Evolutionary conservation across 2,113 vertebrate species (phyloP).

Genomic region (Gracilinanus agilis): DNA sequence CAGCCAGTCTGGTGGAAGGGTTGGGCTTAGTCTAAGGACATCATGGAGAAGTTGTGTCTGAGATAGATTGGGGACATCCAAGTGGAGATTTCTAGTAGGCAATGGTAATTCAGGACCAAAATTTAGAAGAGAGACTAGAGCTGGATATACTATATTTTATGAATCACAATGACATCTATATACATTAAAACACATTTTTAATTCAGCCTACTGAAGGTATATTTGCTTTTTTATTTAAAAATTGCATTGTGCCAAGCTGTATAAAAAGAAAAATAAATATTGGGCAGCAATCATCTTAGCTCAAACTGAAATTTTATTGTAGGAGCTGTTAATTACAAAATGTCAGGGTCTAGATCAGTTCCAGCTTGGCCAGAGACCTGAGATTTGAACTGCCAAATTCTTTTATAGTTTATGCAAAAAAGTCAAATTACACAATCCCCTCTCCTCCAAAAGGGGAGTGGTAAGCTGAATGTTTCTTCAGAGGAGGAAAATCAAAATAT

Average conservation of each 20-base stretch:
- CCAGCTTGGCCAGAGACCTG: too few relatives aligned
- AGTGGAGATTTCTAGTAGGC: background rate
- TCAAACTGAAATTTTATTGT: too few relatives aligned
- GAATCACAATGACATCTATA: background rate
- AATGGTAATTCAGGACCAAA: background rate
- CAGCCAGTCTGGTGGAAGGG: background rate
- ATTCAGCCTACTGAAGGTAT: background rate
- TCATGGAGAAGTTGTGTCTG: background rate
- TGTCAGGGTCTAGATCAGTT: too few relatives aligned
- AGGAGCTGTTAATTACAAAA: too few relatives aligned
- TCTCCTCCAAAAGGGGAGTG: too few relatives aligned
- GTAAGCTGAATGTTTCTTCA: too few relatives aligned
- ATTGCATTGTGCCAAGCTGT: background rate
- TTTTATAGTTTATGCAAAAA: too few relatives aligned
- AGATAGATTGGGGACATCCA: background rate
- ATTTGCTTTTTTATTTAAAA: background rate
- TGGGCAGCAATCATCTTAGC: too few relatives aligned
- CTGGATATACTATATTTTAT: background rate
- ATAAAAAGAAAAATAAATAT: background rate
- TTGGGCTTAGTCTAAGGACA: background rate
- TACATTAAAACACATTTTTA: background rate
- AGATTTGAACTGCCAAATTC: too few relatives aligned
- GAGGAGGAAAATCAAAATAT: too few relatives aligned
- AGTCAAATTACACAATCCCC: too few relatives aligned
- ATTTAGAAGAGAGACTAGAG: background rate